These are phyloP conservation scores for Cheilinus undulatus DNA, from an alignment of 2,113 vertebrate genomes.

Conservation along the genomic window DNA sequence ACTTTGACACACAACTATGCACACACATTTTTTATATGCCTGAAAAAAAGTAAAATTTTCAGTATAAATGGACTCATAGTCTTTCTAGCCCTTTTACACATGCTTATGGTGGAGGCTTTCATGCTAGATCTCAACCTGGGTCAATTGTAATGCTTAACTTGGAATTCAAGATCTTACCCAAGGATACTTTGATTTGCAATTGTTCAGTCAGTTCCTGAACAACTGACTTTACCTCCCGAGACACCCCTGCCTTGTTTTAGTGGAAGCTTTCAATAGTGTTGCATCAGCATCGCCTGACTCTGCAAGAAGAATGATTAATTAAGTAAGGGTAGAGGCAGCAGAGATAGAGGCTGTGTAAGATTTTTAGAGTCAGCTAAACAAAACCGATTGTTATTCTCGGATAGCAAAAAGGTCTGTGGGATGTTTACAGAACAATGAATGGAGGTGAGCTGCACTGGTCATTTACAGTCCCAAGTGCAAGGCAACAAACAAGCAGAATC, in stretches of 20 bases:
- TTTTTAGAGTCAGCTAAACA: conserved; percentile 18
- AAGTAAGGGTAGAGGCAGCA: neutral
- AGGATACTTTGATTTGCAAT: neutral
- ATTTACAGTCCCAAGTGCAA: neutral
- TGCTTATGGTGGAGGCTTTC: too few relatives aligned
- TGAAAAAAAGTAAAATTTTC: too few relatives aligned
- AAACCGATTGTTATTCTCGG: neutral
- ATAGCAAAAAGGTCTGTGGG: neutral
- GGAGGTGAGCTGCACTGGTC: neutral
- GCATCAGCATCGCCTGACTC: conserved; percentile 3
- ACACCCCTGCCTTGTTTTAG: neutral
- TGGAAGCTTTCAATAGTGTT: neutral
- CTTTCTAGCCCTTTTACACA: too few relatives aligned
- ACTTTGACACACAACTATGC: too few relatives aligned
- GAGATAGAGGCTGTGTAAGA: conserved; percentile 1
- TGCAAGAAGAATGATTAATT: conserved; percentile 6
- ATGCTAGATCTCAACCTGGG: too few relatives aligned
- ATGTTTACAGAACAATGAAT: neutral
- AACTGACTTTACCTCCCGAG: too few relatives aligned
- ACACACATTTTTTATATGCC: too few relatives aligned
- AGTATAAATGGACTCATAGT: too few relatives aligned
- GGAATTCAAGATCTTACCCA: neutral
- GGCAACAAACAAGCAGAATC: conserved; percentile 12
- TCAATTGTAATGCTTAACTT: neutral
- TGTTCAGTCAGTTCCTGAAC: neutral